phyloP scores from a whole-genome alignment of 2,113 vertebrate species.

The Muscicapa adusta region DNA sequence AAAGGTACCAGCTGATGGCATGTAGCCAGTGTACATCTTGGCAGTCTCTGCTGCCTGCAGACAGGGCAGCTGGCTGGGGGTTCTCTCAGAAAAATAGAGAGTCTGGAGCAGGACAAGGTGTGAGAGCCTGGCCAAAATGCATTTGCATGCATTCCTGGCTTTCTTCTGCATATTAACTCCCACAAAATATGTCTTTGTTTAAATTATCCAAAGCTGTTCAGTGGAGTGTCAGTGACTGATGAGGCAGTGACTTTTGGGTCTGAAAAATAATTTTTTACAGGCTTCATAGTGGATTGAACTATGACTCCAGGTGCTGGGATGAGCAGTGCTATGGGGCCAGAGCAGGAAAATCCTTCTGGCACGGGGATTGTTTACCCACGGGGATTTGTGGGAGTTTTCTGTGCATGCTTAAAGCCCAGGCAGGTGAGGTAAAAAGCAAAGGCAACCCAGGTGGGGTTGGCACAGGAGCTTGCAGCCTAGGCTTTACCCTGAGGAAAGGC shows the following conservation, averaged over 20 bases:
- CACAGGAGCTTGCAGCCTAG: not conserved
- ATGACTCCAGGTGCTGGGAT: not conserved
- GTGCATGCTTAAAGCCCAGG: not conserved
- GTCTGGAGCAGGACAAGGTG: not conserved
- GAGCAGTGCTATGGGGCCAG: rapidly evolving
- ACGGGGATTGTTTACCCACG: rapidly evolving
- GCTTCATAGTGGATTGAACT: not conserved
- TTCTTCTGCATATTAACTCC: not conserved
- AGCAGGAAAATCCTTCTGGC: not conserved
- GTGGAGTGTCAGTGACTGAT: not conserved
- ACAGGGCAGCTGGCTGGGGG: not conserved
- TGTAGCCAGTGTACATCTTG: rapidly evolving
- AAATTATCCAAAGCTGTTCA: not conserved
- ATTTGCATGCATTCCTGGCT: not conserved
- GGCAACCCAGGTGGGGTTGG: not conserved
- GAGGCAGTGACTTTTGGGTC: not conserved
- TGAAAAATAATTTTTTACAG: not conserved
- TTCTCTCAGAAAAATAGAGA: not conserved
- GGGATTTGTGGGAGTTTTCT: not conserved
- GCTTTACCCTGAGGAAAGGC: not conserved
- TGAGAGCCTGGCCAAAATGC: not conserved
- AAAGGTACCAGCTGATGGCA: not conserved
- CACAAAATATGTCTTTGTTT: not conserved
- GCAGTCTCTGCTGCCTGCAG: not conserved
- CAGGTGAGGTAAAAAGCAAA: not conserved